These are phyloP conservation scores for Andrena dorsata DNA, from an alignment of 2,888 invertebrate genomes.

Conservation along the genomic window DNA sequence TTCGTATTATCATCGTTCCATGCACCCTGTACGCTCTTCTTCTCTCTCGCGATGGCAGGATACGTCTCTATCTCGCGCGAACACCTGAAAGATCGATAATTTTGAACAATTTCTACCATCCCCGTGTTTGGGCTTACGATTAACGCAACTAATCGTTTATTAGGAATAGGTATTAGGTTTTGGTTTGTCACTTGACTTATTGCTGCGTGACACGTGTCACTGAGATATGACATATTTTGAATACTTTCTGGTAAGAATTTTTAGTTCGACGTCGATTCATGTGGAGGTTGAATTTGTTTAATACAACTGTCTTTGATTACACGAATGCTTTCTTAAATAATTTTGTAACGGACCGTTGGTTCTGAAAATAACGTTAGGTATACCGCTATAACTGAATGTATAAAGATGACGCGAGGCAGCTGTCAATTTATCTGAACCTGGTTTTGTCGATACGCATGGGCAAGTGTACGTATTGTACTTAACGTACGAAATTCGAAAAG, in stretches of 20 bases:
- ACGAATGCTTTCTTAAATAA: background rate
- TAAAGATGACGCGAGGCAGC: conserved; percentile 3
- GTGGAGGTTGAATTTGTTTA: too few relatives aligned
- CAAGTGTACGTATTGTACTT: background rate
- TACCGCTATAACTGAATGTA: background rate
- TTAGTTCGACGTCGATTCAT: too few relatives aligned
- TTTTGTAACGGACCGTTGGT: background rate
- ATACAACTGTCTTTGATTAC: background rate
- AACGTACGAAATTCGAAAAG: background rate
- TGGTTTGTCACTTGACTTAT: too few relatives aligned
- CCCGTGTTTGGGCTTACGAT: background rate
- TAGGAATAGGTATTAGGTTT: too few relatives aligned
- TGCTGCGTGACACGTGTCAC: too few relatives aligned
- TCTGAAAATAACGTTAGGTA: background rate
- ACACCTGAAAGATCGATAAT: conserved; percentile 21
- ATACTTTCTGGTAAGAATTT: too few relatives aligned
- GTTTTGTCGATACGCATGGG: background rate
- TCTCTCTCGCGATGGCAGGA: background rate
- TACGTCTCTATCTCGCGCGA: background rate
- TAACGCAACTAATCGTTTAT: background rate
- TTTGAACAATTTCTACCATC: background rate
- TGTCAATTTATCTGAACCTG: background rate
- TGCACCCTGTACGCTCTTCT: conserved; percentile 18
- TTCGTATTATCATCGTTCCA: conserved; percentile 43
- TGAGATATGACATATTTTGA: too few relatives aligned